phyloP scores from a whole-genome alignment of 53 echinoderm and acorn worm genomes.

The Pentamera pediparva region DNA sequence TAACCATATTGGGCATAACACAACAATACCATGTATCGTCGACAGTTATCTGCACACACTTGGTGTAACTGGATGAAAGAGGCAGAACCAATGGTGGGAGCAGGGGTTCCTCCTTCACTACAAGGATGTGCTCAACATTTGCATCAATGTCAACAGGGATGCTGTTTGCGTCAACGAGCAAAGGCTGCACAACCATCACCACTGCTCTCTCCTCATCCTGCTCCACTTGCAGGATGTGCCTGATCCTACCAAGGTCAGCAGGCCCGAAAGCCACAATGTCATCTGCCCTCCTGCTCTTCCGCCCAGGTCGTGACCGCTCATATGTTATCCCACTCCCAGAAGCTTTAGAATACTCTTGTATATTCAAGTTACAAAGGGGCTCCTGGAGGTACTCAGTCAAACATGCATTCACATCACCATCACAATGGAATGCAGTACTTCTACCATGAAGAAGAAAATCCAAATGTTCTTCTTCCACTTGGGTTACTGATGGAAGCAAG shows the following conservation, averaged over 20 bases:
- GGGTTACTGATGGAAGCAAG: background rate
- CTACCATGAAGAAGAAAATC: background rate
- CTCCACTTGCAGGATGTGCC: background rate
- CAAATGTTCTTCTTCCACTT: background rate
- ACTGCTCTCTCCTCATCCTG: background rate
- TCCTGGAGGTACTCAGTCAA: background rate
- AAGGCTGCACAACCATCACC: conserved; percentile 5
- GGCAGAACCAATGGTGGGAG: background rate
- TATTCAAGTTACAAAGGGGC: background rate
- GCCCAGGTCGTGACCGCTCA: no score
- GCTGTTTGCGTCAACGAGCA: background rate
- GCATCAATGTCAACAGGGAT: background rate
- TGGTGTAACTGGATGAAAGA: background rate
- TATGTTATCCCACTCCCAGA: background rate
- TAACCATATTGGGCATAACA: conserved; percentile 1
- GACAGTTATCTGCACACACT: conserved; percentile 6
- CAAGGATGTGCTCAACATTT: background rate
- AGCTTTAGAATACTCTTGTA: background rate
- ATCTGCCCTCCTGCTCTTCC: background rate
- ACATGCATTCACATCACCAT: background rate
- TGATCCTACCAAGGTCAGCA: background rate
- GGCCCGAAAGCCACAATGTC: background rate
- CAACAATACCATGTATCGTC: background rate
- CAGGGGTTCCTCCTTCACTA: background rate
- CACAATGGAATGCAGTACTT: background rate